Percentiles rank a stretch among this genome's conserved stretches.
phyloP scores from a whole-genome alignment of 2,113 vertebrate species.

The Carlito syrichta region DNA sequence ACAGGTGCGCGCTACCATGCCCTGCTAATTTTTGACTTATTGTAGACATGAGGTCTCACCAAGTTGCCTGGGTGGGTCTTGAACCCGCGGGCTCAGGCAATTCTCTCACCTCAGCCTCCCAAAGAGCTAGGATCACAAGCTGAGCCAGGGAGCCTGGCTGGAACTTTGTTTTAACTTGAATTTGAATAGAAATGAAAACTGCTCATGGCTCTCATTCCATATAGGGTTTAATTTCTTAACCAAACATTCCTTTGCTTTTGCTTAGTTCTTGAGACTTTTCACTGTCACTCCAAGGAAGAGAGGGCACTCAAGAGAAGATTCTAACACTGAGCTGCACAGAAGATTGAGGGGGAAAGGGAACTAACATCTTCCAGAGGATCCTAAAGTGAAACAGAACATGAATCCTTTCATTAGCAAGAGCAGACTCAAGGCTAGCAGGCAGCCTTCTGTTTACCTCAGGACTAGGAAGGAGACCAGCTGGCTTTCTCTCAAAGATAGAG shows the following conservation, averaged over 20 bases:
- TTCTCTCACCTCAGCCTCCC: no score
- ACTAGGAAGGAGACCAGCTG: slow-evolving; percentile 27
- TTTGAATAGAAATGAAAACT: neutral
- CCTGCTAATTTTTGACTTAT: no score
- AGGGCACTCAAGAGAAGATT: neutral
- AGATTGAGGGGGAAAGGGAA: neutral
- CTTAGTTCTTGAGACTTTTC: neutral
- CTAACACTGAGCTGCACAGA: neutral
- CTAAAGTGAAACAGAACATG: slow-evolving; percentile 15
- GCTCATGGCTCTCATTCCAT: neutral
- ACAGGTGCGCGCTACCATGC: no score
- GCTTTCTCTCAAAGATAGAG: slow-evolving; percentile 47
- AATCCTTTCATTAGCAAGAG: slow-evolving; percentile 38
- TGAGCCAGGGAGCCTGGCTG: no score
- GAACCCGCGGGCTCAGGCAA: no score
- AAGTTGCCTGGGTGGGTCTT: no score
- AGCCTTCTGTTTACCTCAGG: slow-evolving; percentile 46
- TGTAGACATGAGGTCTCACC: no score
- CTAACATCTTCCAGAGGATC: neutral
- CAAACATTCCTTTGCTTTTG: neutral
- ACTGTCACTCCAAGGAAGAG: neutral
- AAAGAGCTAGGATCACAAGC: no score
- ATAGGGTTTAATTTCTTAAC: neutral
- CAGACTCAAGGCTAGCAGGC: neutral
- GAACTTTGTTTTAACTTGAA: slow-evolving; percentile 8